Evolutionary conservation across 2,113 vertebrate species (phyloP), one percentile per base, ranked within the genome.

Genomic region (Thomomys bottae): DNA sequence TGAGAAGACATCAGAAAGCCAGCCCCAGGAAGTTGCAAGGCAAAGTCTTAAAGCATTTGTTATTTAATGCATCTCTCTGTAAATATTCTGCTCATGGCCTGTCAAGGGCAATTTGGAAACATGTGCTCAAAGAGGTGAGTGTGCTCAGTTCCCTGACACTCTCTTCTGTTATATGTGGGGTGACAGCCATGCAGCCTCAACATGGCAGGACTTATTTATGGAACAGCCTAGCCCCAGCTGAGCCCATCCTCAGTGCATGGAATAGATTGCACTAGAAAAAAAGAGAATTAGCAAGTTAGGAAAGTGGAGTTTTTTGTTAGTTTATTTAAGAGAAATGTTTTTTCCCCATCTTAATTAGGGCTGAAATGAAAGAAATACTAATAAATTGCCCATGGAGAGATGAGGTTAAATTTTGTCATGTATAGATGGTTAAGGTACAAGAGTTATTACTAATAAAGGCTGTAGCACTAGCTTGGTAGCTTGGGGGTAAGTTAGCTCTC

Each of bases 91-190:
- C 72, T 89, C 82, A 72, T 90, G 40, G 91, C 64, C 59, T 90
- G 90, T 96, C 95, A 95, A 90, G 91, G 90, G 61, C 91, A 90
- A 42, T 96, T 95, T 88, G 79, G 96, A 87, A 94, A 88, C 85
- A 42, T 64, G 40, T 38, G 40, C 68, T 85, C 66, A 38, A 40
- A 10, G 93, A 87, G 95, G 88, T 85, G 88, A 91, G 68, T 12
- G 9, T 1, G 15, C 57, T 64, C 63, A 76, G 75, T 63, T 96
- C 75, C 45, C 73, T 68, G 77, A 49, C 68, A 26, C 42, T 10
- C 70, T 71, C 67, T 79, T 92, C 88, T 86, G 4, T 92, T 75
- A 68, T 68, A 57, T 71, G 82, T 66, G 30, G 21, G 75, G 84
- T 64, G 87, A 57, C 93, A 88, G 87, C 73, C 21, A 9, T 38